Evolutionary conservation across 1,140 invertebrate genomes (phyloP).

Genomic region (Globodera ellingtonae): DNA sequence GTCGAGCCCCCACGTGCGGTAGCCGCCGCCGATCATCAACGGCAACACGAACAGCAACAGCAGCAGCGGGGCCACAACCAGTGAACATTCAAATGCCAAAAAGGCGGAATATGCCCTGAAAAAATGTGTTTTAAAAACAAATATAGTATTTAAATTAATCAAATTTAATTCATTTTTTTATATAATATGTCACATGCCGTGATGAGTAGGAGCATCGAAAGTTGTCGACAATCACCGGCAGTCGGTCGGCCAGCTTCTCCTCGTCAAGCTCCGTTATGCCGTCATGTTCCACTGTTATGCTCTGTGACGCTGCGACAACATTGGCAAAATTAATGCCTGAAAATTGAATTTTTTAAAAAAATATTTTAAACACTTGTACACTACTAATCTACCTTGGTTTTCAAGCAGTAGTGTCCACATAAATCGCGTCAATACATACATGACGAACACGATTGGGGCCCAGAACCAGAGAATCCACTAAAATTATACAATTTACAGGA

Average conservation of each 20-base stretch:
- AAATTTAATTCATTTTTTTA: background rate
- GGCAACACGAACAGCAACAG: conserved; percentile 34
- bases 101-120: conserved; percentile 36
- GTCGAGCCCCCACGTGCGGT: conserved; percentile 39
- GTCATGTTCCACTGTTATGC: conserved; percentile 31
- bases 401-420: conserved; percentile 38
- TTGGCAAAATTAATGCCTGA: conserved; percentile 38
- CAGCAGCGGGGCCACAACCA: conserved; percentile 39
- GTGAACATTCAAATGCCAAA: conserved; percentile 28
- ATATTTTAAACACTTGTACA: background rate
- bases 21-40: conserved; percentile 35
- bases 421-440: conserved; percentile 40
- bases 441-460: conserved; percentile 40
- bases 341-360: background rate
- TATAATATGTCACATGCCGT: conserved; percentile 9
- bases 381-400: conserved; percentile 26
- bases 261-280: conserved; percentile 40
- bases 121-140: background rate
- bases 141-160: no score
- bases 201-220: conserved; percentile 37
- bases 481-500: background rate
- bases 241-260: conserved; percentile 34
- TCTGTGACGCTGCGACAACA: conserved; percentile 27
- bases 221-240: conserved; percentile 38
- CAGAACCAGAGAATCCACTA: conserved; percentile 42